Base-by-base conservation (phyloP, 2,888 invertebrate species). In the Troilus luridus region DNA sequence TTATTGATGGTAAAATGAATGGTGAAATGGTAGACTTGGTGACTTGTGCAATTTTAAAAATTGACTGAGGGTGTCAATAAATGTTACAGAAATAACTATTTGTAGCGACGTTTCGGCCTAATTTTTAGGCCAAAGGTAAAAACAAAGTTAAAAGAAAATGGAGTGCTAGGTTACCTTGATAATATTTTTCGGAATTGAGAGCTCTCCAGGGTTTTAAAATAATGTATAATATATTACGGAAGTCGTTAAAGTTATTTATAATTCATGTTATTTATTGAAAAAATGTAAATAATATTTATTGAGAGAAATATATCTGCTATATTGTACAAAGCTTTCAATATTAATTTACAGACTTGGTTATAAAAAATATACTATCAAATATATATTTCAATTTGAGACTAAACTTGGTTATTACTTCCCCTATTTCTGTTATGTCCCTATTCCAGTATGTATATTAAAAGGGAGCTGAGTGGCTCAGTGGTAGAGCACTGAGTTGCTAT, bases 271-370 rank as follows among this genome's bases (percentile, higher is more conserved):
- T 88, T 88, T 60, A 41, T 88, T 88, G 9, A 27, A 10, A 60
- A 62, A 27, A 9, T 88, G 60, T 60, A 88, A 17, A 60, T 88
- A 88, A 14, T 88, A 88, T 88, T 88, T 41, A 88, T 60, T 60
- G 24, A 21, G 59, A 24, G 1, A 27, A 19, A 12, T 59, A 60
- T 41, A 41, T 1, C 2, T 24, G 60, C 59, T 60, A 59, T 88
- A 19, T 60, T 88, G 88, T 88, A 88, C 19, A 88, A 59, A 88
- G 88, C 88, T 88, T 88, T 88, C 60, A 21, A 62, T 41, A 62
- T 60, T 24, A 41, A 3, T 59, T 59, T 24, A 12, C n/a, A 60
- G 24, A 88, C 27, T 62, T 88, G 88, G 60, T 19, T 17, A 88
- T 88, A 88, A 41, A 19, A 88, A 41, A 59, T 60, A 77, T 11